phyloP scores from a whole-genome alignment of 2,113 vertebrate genomes.

The Excalfactoria chinensis region DNA sequence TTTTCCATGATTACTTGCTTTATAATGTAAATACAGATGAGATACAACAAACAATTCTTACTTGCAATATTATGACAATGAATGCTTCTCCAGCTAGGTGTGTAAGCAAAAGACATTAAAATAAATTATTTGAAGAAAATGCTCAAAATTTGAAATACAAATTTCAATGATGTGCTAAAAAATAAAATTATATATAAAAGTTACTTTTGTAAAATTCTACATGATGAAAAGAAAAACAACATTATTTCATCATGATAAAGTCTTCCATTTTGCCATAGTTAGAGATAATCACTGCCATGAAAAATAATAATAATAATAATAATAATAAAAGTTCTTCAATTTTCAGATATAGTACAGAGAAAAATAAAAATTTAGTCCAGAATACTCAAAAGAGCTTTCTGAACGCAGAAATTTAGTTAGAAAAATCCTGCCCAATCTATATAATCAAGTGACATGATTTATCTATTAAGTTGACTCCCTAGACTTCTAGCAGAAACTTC shows the following conservation, averaged over 20 bases:
- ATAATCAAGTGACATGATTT: not conserved
- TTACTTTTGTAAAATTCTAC: not conserved
- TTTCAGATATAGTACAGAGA: not conserved
- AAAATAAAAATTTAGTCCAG: not conserved
- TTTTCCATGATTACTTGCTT: not conserved
- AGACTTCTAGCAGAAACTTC: not conserved
- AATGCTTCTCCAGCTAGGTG: not conserved
- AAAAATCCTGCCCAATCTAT: not conserved
- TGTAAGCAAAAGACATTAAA: not conserved
- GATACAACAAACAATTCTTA: not conserved
- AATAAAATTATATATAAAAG: not conserved
- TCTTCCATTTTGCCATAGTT: not conserved
- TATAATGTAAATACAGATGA: not conserved
- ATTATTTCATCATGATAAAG: fast-evolving
- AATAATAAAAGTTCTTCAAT: too few relatives aligned
- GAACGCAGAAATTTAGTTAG: not conserved
- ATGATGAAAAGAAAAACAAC: fast-evolving
- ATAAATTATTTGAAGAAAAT: not conserved
- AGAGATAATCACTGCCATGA: not conserved
- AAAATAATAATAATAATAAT: not conserved
- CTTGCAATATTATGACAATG: not conserved
- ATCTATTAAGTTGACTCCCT: not conserved
- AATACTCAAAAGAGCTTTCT: not conserved
- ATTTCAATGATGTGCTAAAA: not conserved
- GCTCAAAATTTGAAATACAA: not conserved